Evolutionary conservation across 2,797 vertebrate species (phyloP).

Genomic region (Tapera naevia): DNA sequence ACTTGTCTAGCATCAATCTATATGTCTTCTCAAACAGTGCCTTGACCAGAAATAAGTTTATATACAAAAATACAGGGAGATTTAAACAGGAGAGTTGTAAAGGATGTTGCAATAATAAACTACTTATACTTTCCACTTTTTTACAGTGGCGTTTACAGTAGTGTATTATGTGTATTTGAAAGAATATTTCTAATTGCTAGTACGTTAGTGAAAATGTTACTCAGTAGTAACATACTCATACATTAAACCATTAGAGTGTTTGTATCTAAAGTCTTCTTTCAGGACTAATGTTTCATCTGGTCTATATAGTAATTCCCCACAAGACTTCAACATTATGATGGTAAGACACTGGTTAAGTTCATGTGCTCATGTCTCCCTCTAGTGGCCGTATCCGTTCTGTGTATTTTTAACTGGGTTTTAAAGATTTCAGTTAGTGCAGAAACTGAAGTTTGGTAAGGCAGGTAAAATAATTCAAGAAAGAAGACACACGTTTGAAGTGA

Average conservation of each 20-base stretch:
- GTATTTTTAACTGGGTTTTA: background rate
- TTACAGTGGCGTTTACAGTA: background rate
- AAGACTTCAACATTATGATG: background rate
- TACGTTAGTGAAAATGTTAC: background rate
- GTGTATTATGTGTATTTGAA: background rate
- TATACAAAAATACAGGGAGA: background rate
- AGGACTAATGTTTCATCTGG: background rate
- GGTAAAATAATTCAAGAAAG: background rate
- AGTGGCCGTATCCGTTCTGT: background rate
- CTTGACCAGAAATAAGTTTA: background rate
- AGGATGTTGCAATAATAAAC: background rate
- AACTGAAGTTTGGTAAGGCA: background rate
- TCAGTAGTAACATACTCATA: background rate
- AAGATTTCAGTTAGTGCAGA: background rate
- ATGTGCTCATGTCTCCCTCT: slow-evolving; percentile 27
- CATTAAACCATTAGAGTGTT: background rate
- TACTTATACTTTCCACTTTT: background rate
- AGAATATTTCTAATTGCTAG: background rate
- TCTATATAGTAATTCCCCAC: background rate
- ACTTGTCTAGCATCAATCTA: background rate
- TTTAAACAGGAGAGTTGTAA: background rate
- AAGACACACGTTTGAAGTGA: background rate
- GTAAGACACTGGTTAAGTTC: background rate
- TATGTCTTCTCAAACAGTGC: background rate
- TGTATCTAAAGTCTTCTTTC: background rate